Base-by-base conservation (phyloP, 1,140 invertebrate species). In the Brachionus plicatilis region DNA sequence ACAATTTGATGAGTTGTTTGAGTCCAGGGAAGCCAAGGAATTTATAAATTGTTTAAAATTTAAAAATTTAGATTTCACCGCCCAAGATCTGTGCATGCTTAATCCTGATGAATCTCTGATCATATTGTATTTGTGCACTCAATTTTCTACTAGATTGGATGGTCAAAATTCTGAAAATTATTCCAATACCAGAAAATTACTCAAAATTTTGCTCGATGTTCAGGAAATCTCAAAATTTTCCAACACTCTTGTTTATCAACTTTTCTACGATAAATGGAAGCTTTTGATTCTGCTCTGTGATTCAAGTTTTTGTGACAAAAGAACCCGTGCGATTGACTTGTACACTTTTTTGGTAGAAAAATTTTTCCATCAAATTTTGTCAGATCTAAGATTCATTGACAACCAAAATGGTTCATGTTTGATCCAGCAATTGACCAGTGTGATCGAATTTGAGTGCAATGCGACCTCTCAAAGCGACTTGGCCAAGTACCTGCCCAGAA, bases 361-460 rank as follows among this genome's bases (percentile, higher is more conserved):
- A 12, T 82, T 82, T 65, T 43, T 4, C 20, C 4, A n/a, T 20
- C 53, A 68, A 82, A 41, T 82, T 45, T 45, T 65, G 17, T 27
- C 20, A 60, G 79, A 82, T 47, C 12, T 82, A n/a, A n/a, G 12
- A 3, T 65, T 82, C 6, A 24, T 82, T 20, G 79, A 82, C 37
- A 27, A 11, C 3, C 53, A 65, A 60, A 41, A 60, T 20, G 24
- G 33, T 3, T 29, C 79, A 45, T 33, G 8, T 82, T 33, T 65
- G 14, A 1, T 65, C 9, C 53, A 60, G 41, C 2, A 82, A 14
- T 68, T 82, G 24, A 82, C 79, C 12, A 68, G 43, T 27, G 24
- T 82, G n/a, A 12, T 14, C 12, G 6, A 82, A 12, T 5, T 24
- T 37, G 53, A 65, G 24, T 11, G 2, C 9, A 24, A 37, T 41